These are phyloP conservation scores for Terrapene triunguis DNA, from an alignment of 2,113 vertebrate genomes.

Conservation along the genomic window DNA sequence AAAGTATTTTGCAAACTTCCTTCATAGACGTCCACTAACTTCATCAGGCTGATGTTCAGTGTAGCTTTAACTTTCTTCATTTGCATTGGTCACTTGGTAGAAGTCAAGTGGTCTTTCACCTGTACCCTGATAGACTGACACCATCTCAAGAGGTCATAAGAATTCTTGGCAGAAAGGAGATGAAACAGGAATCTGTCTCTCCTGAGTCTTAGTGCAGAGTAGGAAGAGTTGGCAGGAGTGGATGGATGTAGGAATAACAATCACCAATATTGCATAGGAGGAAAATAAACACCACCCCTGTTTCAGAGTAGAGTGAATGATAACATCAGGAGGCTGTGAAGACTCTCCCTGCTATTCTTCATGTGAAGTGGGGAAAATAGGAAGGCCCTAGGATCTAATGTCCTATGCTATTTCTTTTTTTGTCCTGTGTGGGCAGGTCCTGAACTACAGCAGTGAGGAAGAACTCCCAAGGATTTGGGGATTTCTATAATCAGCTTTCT, in stretches of 20 bases:
- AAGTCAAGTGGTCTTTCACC: not conserved
- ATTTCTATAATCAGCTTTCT: not conserved
- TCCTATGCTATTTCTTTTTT: not conserved
- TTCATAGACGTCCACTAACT: not conserved
- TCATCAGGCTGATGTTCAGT: not conserved
- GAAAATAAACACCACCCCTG: not conserved
- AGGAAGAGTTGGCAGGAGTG: not conserved
- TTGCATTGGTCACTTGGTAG: not conserved
- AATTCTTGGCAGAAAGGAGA: not conserved
- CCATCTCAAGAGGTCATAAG: not conserved
- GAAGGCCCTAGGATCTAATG: not conserved
- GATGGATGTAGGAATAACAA: not conserved
- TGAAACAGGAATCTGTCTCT: too few species aligned
- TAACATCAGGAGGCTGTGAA: not conserved
- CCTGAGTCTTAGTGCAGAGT: not conserved
- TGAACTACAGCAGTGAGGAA: not conserved
- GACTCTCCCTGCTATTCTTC: not conserved
- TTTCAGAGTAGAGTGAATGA: not conserved
- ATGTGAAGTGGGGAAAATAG: not conserved
- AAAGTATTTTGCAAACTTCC: not conserved
- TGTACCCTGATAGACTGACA: not conserved
- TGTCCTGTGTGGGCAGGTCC: not conserved
- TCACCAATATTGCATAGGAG: not conserved
- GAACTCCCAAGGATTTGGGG: not conserved
- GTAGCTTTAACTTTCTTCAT: not conserved